Percentiles rank a stretch among this genome's conserved stretches.
phyloP scores from a whole-genome alignment of 2,113 vertebrate species.

The Brachirus orientalis region DNA sequence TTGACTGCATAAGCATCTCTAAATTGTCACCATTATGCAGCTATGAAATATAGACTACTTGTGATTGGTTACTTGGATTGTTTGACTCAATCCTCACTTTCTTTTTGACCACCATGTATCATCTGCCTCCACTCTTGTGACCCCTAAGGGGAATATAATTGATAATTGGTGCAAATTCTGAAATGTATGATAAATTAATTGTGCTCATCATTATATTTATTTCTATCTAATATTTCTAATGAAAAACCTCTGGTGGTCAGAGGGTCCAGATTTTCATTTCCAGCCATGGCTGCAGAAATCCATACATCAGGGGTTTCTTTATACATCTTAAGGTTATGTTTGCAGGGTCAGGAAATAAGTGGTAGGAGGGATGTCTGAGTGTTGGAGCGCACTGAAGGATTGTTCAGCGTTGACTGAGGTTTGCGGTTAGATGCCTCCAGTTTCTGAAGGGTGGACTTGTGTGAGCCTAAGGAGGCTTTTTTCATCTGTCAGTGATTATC shows the following conservation, averaged over 20 bases:
- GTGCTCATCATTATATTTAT: slow-evolving; percentile 27
- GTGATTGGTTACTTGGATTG: no score
- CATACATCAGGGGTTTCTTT: slow-evolving; percentile 20
- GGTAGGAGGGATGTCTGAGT: slow-evolving; percentile 51
- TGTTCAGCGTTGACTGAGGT: slow-evolving; percentile 37
- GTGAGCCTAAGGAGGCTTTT: slow-evolving; percentile 32
- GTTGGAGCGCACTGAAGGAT: slow-evolving; percentile 37
- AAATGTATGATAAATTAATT: slow-evolving; percentile 5
- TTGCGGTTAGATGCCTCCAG: slow-evolving; percentile 24
- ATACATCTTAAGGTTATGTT: slow-evolving; percentile 22
- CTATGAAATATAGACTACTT: no score
- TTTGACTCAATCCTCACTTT: no score
- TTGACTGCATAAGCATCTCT: background rate
- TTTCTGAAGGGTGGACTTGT: slow-evolving; percentile 45
- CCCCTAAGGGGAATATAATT: no score
- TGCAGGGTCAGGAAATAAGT: slow-evolving; percentile 38
- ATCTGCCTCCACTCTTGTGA: no score
- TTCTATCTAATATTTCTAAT: slow-evolving; percentile 16
- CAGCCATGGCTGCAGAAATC: slow-evolving; percentile 5
- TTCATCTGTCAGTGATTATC: slow-evolving; percentile 75
- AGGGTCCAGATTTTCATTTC: slow-evolving; percentile 39
- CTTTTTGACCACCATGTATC: no score
- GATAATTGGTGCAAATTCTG: no score
- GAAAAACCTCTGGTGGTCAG: slow-evolving; percentile 42
- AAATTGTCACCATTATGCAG: background rate